Percentiles rank a stretch among this genome's conserved stretches.
Evolutionary conservation across 2,113 vertebrate species (phyloP).

Genomic region (Grammomys surdaster): DNA sequence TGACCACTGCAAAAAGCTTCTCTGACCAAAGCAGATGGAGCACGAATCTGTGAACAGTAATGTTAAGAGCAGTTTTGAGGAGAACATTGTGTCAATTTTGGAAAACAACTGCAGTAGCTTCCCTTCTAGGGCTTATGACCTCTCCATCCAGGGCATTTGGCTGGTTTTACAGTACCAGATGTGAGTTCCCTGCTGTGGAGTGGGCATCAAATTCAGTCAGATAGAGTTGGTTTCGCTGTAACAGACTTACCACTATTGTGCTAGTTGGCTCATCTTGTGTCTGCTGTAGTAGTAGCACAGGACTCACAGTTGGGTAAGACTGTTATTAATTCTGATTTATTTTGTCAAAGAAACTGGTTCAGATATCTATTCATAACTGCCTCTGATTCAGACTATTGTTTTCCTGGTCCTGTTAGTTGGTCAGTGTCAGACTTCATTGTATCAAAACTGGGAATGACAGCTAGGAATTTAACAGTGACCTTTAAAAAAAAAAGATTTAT

Average conservation of each 20-base stretch:
- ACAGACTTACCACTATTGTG: background rate
- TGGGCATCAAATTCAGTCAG: background rate
- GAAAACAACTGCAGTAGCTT: background rate
- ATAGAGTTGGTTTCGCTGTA: background rate
- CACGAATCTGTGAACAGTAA: background rate
- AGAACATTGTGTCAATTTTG: background rate
- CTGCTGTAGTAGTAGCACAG: background rate
- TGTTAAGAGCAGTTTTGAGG: background rate
- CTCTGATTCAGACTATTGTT: background rate
- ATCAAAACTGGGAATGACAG: slow-evolving; percentile 29
- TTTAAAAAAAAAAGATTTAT: background rate
- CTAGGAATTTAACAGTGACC: background rate
- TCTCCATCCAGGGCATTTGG: background rate
- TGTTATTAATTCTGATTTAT: slow-evolving; percentile 16
- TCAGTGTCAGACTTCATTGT: slow-evolving; percentile 23
- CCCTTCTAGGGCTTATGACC: background rate
- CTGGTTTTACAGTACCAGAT: background rate
- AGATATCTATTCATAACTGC: slow-evolving; percentile 5
- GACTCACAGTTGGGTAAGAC: background rate
- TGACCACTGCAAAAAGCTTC: background rate
- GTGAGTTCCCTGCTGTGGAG: background rate
- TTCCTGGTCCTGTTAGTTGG: background rate
- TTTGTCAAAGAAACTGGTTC: slow-evolving; percentile 3
- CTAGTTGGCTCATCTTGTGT: background rate
- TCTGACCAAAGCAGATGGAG: background rate